These are phyloP conservation scores for Nasonovia ribisnigri DNA, from an alignment of 2,888 invertebrate genomes.

Conservation along the genomic window DNA sequence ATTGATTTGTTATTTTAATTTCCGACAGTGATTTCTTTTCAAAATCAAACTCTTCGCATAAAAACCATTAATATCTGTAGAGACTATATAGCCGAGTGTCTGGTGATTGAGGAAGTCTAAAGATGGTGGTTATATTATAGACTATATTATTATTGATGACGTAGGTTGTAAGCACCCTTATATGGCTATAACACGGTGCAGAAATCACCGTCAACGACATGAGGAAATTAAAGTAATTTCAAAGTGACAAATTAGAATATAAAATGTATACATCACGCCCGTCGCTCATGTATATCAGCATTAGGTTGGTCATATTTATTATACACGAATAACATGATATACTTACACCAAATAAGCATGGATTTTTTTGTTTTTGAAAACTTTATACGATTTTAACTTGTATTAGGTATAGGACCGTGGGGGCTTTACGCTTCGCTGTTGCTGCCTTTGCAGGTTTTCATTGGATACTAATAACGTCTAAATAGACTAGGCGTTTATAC, in stretches of 20 bases:
- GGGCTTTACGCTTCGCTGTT: not conserved
- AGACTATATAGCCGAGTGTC: not conserved
- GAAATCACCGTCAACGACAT: not conserved
- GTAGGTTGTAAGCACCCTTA: not conserved
- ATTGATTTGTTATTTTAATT: conserved; percentile 46
- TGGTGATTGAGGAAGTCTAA: not conserved
- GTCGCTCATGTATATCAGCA: not conserved
- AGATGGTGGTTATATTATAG: not conserved
- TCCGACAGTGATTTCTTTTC: conserved; percentile 19
- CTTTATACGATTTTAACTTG: not conserved
- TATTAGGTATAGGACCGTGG: not conserved
- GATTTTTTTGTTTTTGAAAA: not conserved
- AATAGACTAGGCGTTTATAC: not conserved
- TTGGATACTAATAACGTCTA: no score
- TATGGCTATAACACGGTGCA: not conserved
- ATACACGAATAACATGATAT: no score
- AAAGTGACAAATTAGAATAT: not conserved
- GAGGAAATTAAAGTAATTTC: not conserved
- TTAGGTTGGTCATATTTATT: not conserved
- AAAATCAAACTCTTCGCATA: not conserved
- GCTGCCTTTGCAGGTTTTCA: not conserved
- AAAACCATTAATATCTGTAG: not conserved
- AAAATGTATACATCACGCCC: not conserved
- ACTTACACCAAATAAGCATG: not conserved
- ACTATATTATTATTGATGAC: not conserved